Evolutionary conservation across 2,888 invertebrate genomes (phyloP).

Genomic region (Drosophila siamana): DNA sequence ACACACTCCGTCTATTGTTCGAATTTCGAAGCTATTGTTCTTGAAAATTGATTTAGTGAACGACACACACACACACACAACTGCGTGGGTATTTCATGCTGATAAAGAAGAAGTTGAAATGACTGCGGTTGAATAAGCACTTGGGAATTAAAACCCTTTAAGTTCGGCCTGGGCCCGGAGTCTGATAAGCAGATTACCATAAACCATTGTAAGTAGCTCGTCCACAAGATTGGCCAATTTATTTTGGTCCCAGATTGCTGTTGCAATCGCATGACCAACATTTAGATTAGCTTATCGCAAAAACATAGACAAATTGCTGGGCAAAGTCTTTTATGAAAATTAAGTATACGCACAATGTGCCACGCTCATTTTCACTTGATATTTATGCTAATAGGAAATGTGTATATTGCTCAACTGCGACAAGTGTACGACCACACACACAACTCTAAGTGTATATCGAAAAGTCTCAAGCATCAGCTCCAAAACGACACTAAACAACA

Average conservation of each 20-base stretch:
- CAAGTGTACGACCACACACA: not conserved
- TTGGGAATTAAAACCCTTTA: constrained; percentile 14
- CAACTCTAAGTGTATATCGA: constrained; percentile 13
- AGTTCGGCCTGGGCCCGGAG: not conserved
- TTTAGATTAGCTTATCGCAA: constrained; percentile 3
- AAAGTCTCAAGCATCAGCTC: constrained; percentile 34
- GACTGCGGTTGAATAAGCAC: constrained; percentile 34
- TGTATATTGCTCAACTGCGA: constrained; percentile 7
- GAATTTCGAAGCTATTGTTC: constrained; percentile 67
- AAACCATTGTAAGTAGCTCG: constrained; percentile 28
- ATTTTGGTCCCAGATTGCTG: constrained; percentile 12
- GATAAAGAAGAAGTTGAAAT: constrained; percentile 20
- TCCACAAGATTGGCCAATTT: constrained; percentile 20
- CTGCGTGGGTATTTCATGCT: not conserved
- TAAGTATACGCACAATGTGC: constrained; percentile 37
- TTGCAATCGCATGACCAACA: not conserved
- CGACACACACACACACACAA: constrained; percentile 1
- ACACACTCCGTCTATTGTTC: constrained; percentile 60
- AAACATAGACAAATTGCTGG: constrained; percentile 1
- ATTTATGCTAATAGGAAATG: constrained; percentile 51
- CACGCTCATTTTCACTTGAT: constrained; percentile 37
- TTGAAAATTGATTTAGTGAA: constrained; percentile 70
- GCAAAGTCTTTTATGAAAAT: constrained; percentile 16
- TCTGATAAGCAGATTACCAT: constrained; percentile 30
- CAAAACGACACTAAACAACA: constrained; percentile 70